phyloP scores from a whole-genome alignment of 2,113 vertebrate genomes.

The Calyptommatus sinebrachiatus region DNA sequence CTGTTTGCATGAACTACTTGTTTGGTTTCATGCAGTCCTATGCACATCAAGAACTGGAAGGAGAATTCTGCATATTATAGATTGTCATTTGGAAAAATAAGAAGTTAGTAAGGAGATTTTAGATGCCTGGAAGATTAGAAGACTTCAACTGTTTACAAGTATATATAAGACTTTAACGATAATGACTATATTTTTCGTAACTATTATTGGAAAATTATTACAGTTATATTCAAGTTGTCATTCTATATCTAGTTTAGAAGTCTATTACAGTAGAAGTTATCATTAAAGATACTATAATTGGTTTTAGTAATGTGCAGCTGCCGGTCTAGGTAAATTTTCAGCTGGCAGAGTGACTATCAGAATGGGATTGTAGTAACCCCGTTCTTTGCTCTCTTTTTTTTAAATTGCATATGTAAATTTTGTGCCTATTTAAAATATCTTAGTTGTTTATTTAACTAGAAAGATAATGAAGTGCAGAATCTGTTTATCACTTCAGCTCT shows the following conservation, averaged over 20 bases:
- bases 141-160: background rate
- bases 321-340: background rate
- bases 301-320: background rate
- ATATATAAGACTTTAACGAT: background rate
- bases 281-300: background rate
- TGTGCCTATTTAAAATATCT: constrained; percentile 7
- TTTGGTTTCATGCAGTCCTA: too few relatives aligned
- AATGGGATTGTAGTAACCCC: background rate
- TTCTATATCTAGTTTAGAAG: constrained; percentile 9
- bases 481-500: constrained; percentile 41
- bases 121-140: background rate
- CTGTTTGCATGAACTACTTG: background rate
- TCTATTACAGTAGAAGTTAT: constrained; percentile 4
- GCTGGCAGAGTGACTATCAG: background rate
- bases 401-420: constrained; percentile 5
- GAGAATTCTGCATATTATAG: too few relatives aligned
- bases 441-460: constrained; percentile 32
- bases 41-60: too few relatives aligned
- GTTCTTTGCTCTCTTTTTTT: background rate
- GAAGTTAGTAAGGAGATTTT: too few relatives aligned
- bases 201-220: constrained; percentile 2
- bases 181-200: background rate
- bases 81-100: too few relatives aligned
- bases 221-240: background rate
- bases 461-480: constrained; percentile 43